Evolutionary conservation across 2,888 invertebrate species (phyloP).

Genomic region (Dexiosoma caninum): DNA sequence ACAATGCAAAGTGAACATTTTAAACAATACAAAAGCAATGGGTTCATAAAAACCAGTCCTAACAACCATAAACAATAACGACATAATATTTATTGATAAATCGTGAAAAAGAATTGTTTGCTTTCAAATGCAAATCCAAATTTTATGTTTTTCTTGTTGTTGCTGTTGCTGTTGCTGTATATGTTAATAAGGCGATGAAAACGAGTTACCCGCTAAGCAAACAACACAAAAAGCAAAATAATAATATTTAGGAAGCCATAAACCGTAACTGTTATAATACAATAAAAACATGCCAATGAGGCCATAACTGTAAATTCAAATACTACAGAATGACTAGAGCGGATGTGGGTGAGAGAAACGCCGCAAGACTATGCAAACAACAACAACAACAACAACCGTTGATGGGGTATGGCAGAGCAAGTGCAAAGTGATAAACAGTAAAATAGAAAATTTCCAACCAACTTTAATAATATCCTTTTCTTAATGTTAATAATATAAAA

Average conservation of each 20-base stretch:
- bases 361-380: background rate
- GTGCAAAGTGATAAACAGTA: background rate
- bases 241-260: constrained; percentile 27
- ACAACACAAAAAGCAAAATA: constrained; percentile 10
- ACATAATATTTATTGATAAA: constrained; percentile 39
- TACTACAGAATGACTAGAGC: constrained; percentile 11
- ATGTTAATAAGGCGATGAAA: too few relatives aligned
- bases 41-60: background rate
- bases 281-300: constrained; percentile 36
- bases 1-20: background rate
- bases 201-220: background rate
- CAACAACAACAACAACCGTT: constrained; percentile 8
- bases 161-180: too few relatives aligned
- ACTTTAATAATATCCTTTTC: constrained; percentile 17
- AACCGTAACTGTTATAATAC: background rate
- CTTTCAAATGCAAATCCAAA: background rate
- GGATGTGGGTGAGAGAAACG: constrained; percentile 1
- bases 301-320: constrained; percentile 32
- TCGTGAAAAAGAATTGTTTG: constrained; percentile 3
- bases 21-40: background rate
- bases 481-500: constrained; percentile 33
- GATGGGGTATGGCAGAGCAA: background rate
- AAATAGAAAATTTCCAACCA: background rate
- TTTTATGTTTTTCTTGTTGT: background rate
- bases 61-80: background rate